A percentile compares a stretch with the other conserved stretches of the same genome.
phyloP scores from a whole-genome alignment of 2,888 invertebrate genomes.

The Sarcophaga caerulescens region DNA sequence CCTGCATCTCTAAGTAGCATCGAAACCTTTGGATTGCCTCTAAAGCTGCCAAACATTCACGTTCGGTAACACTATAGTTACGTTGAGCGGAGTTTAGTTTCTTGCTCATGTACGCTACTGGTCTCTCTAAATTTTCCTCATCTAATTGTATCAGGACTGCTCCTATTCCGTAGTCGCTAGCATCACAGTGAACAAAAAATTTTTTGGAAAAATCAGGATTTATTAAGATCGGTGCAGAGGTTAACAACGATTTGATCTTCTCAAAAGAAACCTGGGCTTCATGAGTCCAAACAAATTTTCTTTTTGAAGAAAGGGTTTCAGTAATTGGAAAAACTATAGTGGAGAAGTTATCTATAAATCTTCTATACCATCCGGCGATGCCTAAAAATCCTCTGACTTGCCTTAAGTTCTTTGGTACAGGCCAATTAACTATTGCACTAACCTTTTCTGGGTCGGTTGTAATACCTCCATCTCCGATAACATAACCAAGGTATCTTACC shows the following conservation, averaged over 20 bases:
- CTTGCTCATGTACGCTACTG: background rate
- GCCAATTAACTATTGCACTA: no score
- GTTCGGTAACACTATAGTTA: no score
- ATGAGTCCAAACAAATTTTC: slow-evolving; percentile 24
- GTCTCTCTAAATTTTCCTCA: slow-evolving; percentile 28
- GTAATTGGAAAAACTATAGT: slow-evolving; percentile 35
- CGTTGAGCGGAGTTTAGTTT: no score
- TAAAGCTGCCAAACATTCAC: slow-evolving; percentile 40
- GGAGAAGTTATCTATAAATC: slow-evolving; percentile 43
- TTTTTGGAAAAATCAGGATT: background rate
- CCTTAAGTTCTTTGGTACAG: slow-evolving; percentile 12
- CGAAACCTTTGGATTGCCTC: slow-evolving; percentile 55
- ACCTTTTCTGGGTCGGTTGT: slow-evolving; percentile 63
- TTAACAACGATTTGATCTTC: slow-evolving; percentile 7
- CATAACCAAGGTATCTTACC: background rate
- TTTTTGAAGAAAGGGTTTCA: background rate
- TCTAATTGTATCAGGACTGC: background rate
- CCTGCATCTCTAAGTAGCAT: background rate
- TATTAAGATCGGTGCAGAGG: slow-evolving; percentile 5
- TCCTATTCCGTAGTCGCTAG: no score
- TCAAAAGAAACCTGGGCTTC: slow-evolving; percentile 27
- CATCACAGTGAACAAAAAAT: slow-evolving; percentile 29
- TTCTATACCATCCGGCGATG: slow-evolving; percentile 53
- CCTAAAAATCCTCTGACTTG: slow-evolving; percentile 59
- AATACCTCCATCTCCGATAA: slow-evolving; percentile 20